A percentile compares a stretch with the other conserved stretches of the same genome.
Conservation (phyloP, 1,140 invertebrate genomes). For the Triops longicaudatus region DNA sequence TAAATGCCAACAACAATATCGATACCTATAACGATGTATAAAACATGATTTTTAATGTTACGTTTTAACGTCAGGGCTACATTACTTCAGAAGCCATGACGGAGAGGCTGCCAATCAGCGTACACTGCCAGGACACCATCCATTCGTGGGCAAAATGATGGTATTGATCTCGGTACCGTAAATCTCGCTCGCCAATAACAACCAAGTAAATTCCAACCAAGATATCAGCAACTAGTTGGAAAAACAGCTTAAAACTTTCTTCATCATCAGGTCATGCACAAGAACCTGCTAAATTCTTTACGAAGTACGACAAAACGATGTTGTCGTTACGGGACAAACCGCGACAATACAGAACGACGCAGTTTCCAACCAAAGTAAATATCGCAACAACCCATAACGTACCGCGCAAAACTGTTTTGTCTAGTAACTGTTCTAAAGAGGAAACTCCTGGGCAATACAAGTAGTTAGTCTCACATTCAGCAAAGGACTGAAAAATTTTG, state of each 20-base stretch:
- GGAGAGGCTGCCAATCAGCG: slow-evolving; percentile 51
- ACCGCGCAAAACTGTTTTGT: slow-evolving; percentile 51
- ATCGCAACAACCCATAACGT: slow-evolving; percentile 63
- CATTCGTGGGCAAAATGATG: slow-evolving; percentile 53
- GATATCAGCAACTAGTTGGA: slow-evolving; percentile 55
- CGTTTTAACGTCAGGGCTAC: neutral
- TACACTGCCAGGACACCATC: slow-evolving; percentile 60
- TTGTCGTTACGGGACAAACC: slow-evolving; percentile 36
- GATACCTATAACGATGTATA: too few relatives aligned
- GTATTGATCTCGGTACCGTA: slow-evolving; percentile 54
- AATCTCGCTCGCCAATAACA: slow-evolving; percentile 58
- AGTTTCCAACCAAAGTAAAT: slow-evolving; percentile 56
- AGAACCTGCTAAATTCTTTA: slow-evolving; percentile 60
- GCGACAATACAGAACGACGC: slow-evolving; percentile 57
- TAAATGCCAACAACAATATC: slow-evolving; percentile 62
- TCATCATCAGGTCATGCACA: neutral
- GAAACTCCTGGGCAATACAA: slow-evolving; percentile 47
- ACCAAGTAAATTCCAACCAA: slow-evolving; percentile 70
- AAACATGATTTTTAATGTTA: slow-evolving; percentile 25
- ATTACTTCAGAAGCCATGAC: slow-evolving; percentile 59
- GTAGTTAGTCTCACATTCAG: neutral
- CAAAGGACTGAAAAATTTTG: neutral
- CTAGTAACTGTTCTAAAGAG: slow-evolving; percentile 55
- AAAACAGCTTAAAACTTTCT: neutral
- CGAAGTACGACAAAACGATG: slow-evolving; percentile 46